A percentile compares a stretch with the other conserved stretches of the same genome.
phyloP scores from a whole-genome alignment of 2,113 vertebrate genomes.

The Malurus elegans region DNA sequence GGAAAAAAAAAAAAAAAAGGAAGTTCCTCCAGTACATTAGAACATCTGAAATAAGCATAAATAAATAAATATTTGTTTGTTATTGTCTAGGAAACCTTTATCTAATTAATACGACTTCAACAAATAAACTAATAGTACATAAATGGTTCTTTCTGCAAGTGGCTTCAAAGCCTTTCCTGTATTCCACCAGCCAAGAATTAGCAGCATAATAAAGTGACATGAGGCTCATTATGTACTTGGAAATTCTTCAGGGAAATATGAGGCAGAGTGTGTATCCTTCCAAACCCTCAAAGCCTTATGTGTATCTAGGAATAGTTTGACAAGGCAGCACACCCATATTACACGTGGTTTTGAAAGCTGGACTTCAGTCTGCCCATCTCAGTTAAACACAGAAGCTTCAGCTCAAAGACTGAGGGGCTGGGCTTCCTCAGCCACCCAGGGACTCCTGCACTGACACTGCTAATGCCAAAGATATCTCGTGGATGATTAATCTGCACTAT shows the following conservation, averaged over 20 bases:
- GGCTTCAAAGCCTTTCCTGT: neutral
- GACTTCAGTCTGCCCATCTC: neutral
- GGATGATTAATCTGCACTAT: neutral
- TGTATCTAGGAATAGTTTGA: neutral
- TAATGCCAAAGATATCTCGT: rapidly evolving
- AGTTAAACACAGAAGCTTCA: neutral
- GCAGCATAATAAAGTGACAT: neutral
- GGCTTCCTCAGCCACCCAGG: neutral
- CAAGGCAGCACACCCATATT: neutral
- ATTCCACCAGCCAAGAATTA: neutral
- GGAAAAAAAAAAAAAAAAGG: no score
- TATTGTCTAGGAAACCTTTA: neutral
- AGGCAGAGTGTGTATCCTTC: neutral
- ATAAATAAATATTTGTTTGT: neutral
- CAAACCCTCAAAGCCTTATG: neutral
- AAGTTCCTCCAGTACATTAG: neutral
- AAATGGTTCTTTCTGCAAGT: neutral
- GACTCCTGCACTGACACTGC: neutral
- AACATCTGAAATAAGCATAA: neutral
- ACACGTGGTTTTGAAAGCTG: neutral
- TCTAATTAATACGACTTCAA: neutral
- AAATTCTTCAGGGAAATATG: neutral
- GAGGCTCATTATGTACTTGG: neutral
- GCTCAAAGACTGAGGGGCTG: neutral
- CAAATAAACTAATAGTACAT: neutral